A percentile compares a stretch with the other conserved stretches of the same genome.
These are phyloP conservation scores for Gorsachius goisagi DNA, from an alignment of 2,113 vertebrate species.

Conservation along the genomic window DNA sequence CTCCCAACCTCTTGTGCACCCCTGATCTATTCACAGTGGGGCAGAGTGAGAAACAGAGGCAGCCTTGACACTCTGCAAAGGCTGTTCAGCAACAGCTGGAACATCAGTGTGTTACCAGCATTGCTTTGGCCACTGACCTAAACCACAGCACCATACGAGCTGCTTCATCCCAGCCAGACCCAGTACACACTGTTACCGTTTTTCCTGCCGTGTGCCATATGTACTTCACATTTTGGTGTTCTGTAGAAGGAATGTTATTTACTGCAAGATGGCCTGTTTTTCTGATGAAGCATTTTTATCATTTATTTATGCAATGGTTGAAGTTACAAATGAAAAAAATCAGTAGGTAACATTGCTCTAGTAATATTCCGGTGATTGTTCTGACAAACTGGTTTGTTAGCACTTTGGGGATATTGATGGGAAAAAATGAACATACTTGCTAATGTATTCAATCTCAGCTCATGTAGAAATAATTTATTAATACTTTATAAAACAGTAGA, in stretches of 20 bases:
- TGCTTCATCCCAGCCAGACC: neutral
- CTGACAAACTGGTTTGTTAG: neutral
- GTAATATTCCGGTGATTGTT: neutral
- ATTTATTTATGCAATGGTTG: neutral
- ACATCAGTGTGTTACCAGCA: neutral
- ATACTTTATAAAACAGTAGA: neutral
- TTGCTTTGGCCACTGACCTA: neutral
- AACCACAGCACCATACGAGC: neutral
- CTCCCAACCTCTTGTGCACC: neutral
- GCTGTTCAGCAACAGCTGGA: neutral
- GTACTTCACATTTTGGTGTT: neutral
- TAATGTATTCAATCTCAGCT: neutral
- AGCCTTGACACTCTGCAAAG: neutral
- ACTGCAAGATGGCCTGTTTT: neutral
- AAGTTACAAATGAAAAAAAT: neutral
- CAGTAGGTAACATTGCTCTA: neutral
- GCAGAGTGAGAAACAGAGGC: neutral
- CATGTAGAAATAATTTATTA: neutral
- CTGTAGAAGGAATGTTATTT: neutral
- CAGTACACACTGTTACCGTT: neutral
- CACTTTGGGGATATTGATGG: neutral
- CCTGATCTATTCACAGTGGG: accelerated
- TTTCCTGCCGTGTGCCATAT: neutral
- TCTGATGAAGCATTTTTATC: neutral
- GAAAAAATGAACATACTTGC: neutral